Conservation (phyloP, 2,888 invertebrate genomes). For the Bellardia pandia region DNA sequence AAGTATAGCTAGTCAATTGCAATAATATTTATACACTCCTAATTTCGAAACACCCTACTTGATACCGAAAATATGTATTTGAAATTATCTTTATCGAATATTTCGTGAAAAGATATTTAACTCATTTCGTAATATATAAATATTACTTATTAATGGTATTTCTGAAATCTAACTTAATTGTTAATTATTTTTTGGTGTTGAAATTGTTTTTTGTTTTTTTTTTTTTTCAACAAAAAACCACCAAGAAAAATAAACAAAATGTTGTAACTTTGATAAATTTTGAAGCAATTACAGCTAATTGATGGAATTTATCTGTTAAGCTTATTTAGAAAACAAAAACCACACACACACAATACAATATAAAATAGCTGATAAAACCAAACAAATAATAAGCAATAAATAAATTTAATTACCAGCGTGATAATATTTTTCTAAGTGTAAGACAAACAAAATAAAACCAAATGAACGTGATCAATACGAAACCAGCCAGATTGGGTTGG, state of each 20-base stretch:
- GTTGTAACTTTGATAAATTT: conserved; percentile 28
- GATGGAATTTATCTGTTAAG: conserved; percentile 23
- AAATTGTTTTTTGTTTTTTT: not conserved
- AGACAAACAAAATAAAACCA: not conserved
- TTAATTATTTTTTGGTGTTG: conserved; percentile 10
- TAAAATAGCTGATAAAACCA: conserved; percentile 6
- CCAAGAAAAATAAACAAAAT: conserved; percentile 5
- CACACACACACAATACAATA: not conserved
- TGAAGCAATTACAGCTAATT: conserved; percentile 50
- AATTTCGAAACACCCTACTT: no score
- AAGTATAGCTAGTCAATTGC: no score
- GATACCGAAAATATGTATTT: not conserved
- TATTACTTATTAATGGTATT: not conserved
- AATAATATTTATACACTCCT: no score
- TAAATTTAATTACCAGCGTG: conserved; percentile 6
- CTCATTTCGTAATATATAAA: not conserved
- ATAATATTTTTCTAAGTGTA: conserved; percentile 20
- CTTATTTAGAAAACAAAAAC: not conserved
- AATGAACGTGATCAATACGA: not conserved
- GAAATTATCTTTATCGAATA: not conserved
- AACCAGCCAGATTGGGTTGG: not conserved
- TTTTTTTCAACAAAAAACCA: not conserved
- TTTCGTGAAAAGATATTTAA: not conserved
- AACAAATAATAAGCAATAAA: not conserved
- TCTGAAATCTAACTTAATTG: not conserved